A percentile compares a stretch with the other conserved stretches of the same genome.
Conservation (phyloP, 1,140 invertebrate species). For the Nasonia longicornis region DNA sequence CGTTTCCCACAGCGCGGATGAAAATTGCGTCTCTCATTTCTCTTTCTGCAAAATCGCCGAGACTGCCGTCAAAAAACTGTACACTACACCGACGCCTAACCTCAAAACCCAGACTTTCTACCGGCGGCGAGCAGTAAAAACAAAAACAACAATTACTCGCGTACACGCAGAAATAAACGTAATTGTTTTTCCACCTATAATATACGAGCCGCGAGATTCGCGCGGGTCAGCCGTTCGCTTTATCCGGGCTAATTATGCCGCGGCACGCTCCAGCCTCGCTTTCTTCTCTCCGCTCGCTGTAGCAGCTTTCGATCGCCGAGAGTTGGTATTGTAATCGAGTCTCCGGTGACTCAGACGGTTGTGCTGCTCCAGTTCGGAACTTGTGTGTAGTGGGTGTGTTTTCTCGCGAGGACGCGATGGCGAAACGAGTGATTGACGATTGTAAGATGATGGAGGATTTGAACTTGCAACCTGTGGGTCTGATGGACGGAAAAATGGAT, state of each 20-base stretch:
- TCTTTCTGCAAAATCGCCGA: too few species aligned
- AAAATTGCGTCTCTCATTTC: too few species aligned
- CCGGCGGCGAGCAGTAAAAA: not conserved
- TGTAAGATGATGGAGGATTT: not conserved
- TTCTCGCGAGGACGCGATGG: not conserved
- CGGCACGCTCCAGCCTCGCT: not conserved
- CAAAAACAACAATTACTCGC: not conserved
- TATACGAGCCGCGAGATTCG: not conserved
- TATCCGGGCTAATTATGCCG: not conserved
- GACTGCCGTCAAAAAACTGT: not conserved
- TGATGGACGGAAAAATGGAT: too few species aligned
- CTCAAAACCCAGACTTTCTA: not conserved
- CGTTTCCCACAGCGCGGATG: too few species aligned
- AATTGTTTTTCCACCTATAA: not conserved
- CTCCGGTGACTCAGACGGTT: not conserved
- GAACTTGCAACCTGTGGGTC: not conserved
- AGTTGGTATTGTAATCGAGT: not conserved
- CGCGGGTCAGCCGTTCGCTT: not conserved
- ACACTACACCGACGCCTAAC: not conserved
- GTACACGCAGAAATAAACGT: not conserved
- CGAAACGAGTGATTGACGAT: not conserved
- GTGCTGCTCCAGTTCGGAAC: not conserved
- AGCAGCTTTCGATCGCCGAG: not conserved
- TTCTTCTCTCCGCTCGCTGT: not conserved
- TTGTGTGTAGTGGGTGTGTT: not conserved